Base-by-base conservation (phyloP, 2,888 invertebrate genomes). In the Carpatolechia fugitivella region DNA sequence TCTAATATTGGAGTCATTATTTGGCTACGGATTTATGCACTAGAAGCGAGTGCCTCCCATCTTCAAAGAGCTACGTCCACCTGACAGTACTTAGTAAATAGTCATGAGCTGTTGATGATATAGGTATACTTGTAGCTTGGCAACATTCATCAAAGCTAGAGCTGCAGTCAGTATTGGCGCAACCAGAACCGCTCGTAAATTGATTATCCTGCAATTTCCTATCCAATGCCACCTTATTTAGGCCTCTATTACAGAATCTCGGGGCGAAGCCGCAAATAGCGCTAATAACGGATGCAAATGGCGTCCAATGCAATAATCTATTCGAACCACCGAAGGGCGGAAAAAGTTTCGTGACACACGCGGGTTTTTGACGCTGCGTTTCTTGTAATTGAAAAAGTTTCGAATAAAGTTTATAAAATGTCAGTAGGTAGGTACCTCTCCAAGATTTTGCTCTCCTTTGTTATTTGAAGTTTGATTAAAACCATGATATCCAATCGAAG, bases 211-310 rank as follows among this genome's bases (percentile, higher is more conserved):
- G 40, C 40, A 40, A 40, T 40, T 40, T 40, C 40, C 35, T 16
- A 16, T 18, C 10, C 40, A 40, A 18, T 40, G 8, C 18, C n/a
- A 30, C 31, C 13, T 47, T 47, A 8, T 30, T 50, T n/a, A 53
- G 41, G 44, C 33, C 24, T 60, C 63, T 58, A 66, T 61, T 60
- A 61, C 60, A 59, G 61, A 65, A 64, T 63, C 60, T 60, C 61
- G 40, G 57, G 48, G 40, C 33, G 56, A 41, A 56, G 29, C 44
- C 57, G 64, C 73, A 70, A 74, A 74, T 71, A 74, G 69, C 67
- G 74, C 69, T 69, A 71, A 74, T 76, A 77, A 70, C 74, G 73
- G 76, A 80, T 83, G 81, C 79, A 79, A 82, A 83, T 80, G 78
- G 70, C 69, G 66, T 62, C 73, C 72, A 77, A 80, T 75, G 77